Evolutionary conservation across 2,888 invertebrate genomes (phyloP).

Genomic region (Sphaeridia pumilis): DNA sequence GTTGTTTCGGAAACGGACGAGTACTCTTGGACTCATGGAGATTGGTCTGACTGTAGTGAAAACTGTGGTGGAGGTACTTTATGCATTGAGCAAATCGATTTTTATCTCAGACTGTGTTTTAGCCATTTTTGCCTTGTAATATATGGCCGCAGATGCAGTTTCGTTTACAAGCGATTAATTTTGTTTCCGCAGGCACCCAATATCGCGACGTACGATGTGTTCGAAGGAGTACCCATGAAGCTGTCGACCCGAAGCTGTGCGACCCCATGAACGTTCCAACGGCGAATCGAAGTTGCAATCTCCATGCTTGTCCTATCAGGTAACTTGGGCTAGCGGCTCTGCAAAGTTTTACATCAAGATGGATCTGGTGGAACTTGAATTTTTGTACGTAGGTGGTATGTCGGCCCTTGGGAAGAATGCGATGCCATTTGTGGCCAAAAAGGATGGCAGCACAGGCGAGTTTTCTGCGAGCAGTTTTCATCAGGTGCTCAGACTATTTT

Average conservation of each 20-base stretch:
- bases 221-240: conserved; percentile 56
- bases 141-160: too few species aligned
- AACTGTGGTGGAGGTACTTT: too few species aligned
- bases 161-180: too few species aligned
- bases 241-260: conserved; percentile 65
- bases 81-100: too few species aligned
- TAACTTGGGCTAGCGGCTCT: too few species aligned
- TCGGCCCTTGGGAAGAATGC: conserved; percentile 68
- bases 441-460: conserved; percentile 40
- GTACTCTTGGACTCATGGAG: too few species aligned
- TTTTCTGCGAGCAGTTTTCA: conserved; percentile 69
- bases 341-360: too few species aligned
- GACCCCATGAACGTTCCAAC: conserved; percentile 62
- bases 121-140: too few species aligned
- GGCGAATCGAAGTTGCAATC: conserved; percentile 58
- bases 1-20: too few species aligned
- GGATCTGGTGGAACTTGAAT: too few species aligned
- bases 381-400: conserved; percentile 66
- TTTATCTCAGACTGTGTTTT: too few species aligned
- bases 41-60: too few species aligned
- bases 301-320: conserved; percentile 61
- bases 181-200: conserved; percentile 53
- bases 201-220: conserved; percentile 68
- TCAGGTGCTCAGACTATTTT: conserved; percentile 61
- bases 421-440: conserved; percentile 63